Percentiles rank a stretch among this genome's conserved stretches.
Conservation (phyloP, 2,888 invertebrate genomes). For the Anarsia innoxiella region DNA sequence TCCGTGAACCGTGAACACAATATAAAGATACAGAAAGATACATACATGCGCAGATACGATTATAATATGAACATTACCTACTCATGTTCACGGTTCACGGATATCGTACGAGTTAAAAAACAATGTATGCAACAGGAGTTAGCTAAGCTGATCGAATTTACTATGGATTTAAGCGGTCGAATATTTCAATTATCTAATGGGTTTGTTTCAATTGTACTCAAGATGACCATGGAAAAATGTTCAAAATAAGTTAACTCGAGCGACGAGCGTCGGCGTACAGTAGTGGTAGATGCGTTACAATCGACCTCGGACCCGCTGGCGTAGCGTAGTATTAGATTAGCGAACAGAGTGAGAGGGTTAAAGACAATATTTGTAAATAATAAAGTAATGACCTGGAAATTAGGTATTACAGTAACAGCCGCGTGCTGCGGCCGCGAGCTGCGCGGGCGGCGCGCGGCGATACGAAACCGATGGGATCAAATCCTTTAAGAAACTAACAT, state of each 20-base stretch:
- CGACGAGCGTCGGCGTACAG: slow-evolving; percentile 54
- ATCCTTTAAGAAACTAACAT: slow-evolving; percentile 75
- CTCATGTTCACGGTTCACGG: slow-evolving; percentile 47
- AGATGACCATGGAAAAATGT: slow-evolving; percentile 54
- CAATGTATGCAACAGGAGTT: slow-evolving; percentile 48
- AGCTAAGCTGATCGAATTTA: slow-evolving; percentile 74
- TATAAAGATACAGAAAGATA: too few species aligned
- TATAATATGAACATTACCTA: too few species aligned
- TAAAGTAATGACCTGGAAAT: slow-evolving; percentile 69
- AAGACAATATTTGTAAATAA: slow-evolving; percentile 77
- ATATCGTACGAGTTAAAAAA: slow-evolving; percentile 30
- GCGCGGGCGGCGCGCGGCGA: slow-evolving; percentile 45
- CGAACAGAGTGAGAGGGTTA: slow-evolving; percentile 75
- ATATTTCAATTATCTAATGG: slow-evolving; percentile 56
- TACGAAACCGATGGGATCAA: slow-evolving; percentile 76
- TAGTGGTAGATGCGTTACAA: slow-evolving; percentile 60
- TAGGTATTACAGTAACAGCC: slow-evolving; percentile 61
- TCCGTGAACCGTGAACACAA: slow-evolving; percentile 41
- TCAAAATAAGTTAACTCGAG: slow-evolving; percentile 53
- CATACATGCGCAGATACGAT: too few species aligned
- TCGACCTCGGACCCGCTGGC: slow-evolving; percentile 65
- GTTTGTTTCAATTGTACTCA: slow-evolving; percentile 54
- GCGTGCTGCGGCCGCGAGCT: too few species aligned
- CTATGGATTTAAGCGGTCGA: slow-evolving; percentile 71
- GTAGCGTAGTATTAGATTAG: slow-evolving; percentile 70